These are phyloP conservation scores for Acanthiza pusilla DNA, from an alignment of 2,797 vertebrate genomes.

Conservation along the genomic window DNA sequence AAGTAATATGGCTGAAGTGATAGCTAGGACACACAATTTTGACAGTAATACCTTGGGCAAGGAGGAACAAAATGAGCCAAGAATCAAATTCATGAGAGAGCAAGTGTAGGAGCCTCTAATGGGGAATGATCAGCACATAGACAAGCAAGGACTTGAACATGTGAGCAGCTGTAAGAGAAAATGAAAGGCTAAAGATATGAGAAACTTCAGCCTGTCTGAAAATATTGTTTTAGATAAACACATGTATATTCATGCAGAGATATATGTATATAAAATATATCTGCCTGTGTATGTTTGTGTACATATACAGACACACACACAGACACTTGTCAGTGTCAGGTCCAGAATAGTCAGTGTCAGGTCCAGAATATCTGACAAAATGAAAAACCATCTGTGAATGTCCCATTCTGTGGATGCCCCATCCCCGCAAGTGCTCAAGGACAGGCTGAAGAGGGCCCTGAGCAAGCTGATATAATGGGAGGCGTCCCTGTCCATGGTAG, in stretches of 20 bases:
- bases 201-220: neutral
- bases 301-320: rapidly evolving
- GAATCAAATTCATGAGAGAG: neutral
- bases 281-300: rapidly evolving
- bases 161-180: neutral
- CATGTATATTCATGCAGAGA: neutral
- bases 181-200: neutral
- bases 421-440: neutral
- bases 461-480: neutral
- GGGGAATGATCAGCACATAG: neutral
- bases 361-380: neutral
- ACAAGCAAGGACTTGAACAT: neutral
- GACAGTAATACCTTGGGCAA: neutral
- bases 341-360: neutral
- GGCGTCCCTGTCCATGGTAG: too few relatives aligned
- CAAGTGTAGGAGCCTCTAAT: neutral
- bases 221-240: neutral
- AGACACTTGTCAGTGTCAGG: neutral
- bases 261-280: neutral
- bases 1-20: neutral
- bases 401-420: neutral
- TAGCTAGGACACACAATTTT: neutral
- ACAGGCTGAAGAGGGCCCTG: neutral
- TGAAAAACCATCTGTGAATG: neutral
- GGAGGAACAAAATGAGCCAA: neutral